These are phyloP conservation scores for Saimiri boliviensis DNA, from an alignment of 2,113 vertebrate genomes.

Conservation along the genomic window DNA sequence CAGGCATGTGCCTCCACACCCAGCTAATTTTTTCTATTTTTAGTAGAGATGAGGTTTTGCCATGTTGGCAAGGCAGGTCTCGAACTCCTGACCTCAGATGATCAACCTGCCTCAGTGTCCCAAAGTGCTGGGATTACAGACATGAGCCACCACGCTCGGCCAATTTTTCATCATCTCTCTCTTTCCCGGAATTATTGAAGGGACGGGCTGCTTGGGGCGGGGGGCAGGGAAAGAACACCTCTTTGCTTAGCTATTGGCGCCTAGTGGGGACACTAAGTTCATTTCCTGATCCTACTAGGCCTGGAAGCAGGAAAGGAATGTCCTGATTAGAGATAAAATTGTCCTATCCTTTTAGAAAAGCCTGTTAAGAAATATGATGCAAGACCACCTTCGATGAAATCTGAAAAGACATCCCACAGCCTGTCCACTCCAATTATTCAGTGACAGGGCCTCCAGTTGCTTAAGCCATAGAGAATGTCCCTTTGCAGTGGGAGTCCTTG, in stretches of 20 bases:
- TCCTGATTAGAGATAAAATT: neutral
- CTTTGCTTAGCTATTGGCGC: neutral
- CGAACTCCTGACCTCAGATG: too few species aligned
- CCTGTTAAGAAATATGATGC: fast-evolving
- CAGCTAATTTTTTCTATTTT: too few species aligned
- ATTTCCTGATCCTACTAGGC: neutral
- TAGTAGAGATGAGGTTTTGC: too few species aligned
- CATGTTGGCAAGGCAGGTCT: too few species aligned
- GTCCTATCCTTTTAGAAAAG: neutral
- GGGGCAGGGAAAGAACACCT: neutral
- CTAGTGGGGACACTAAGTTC: neutral
- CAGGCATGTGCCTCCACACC: too few species aligned
- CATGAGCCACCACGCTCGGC: too few species aligned
- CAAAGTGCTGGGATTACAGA: too few species aligned
- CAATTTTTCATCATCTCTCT: neutral
- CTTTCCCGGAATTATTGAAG: neutral
- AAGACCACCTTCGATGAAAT: neutral
- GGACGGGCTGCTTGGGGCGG: fast-evolving
- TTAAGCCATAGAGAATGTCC: neutral
- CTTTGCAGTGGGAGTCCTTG: neutral
- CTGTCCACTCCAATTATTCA: neutral
- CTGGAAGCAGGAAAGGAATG: neutral
- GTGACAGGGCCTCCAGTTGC: fast-evolving
- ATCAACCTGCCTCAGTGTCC: too few species aligned
- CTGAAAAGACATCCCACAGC: neutral